Evolutionary conservation across 2,797 vertebrate genomes (phyloP), one percentile per base, ranked within the genome.

Genomic region (Rhadinocentrus ornatus): DNA sequence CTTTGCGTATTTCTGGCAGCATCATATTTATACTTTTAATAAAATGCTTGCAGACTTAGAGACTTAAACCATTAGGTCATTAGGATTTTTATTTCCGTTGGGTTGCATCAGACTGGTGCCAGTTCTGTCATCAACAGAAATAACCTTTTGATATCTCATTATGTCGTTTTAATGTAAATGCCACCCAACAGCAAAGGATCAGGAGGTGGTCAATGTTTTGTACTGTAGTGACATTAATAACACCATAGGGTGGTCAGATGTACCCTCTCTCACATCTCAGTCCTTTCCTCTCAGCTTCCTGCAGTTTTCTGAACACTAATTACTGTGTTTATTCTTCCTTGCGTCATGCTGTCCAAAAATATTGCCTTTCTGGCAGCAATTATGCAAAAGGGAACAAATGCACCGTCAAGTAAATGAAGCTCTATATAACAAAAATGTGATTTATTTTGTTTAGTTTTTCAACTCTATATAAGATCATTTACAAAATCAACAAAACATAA

Each of bases 261-360:
- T 78, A 79, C 81, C 84, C 67, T 84, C 58, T 71, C 59, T 78
- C 83, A 78, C 70, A 66, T 81, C 81, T 77, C 48, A 37, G 31
- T 78, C 78, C 71, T 75, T 37, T 84, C 81, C 77, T 71, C 70
- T 54, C 22, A 0, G 69, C 74, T 83, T 86, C 89, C 88, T 87
- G 85, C 69, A 37, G 83, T 75, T 90, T 90, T 69, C 71, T 78
- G 61, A 68, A 65, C 71, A 48, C 78, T 95, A 94, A 95, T 94
- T 90, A 93, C 91, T 91, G 90, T 93, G 87, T 93, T 95, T 92
- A 85, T 85, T 77, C 73, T 78, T 75, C 70, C 88, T 86, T 91
- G 88, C 92, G 91, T 94, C 94, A 94, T 66, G 62, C 76, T 78
- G 77, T 76, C 88, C 89, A 90, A 88, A 93, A 93, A 94, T 90